phyloP scores from a whole-genome alignment of 2,797 vertebrate genomes.

The Lycodopsis pacificus region DNA sequence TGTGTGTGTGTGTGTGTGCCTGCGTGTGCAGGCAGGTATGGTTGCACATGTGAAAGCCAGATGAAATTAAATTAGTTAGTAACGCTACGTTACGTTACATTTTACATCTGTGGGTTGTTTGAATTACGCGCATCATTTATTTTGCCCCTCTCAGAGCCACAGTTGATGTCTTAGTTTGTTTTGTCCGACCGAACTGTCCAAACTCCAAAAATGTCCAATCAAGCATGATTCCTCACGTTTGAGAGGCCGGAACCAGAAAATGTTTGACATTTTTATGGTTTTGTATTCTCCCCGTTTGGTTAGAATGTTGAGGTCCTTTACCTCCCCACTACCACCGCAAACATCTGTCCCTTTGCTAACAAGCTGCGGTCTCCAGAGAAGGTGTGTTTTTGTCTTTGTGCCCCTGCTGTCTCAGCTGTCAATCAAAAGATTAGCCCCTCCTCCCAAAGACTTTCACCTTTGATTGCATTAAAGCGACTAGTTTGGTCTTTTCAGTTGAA shows the following conservation, averaged over 20 bases:
- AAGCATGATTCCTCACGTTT: neutral
- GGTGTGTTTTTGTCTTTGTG: constrained; percentile 29
- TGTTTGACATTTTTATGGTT: too few relatives aligned
- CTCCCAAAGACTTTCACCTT: neutral
- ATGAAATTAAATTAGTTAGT: neutral
- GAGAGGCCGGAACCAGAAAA: neutral
- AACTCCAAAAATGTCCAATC: neutral
- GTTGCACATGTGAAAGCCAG: neutral
- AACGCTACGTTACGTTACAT: neutral
- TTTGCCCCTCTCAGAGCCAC: neutral
- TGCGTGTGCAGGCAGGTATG: neutral
- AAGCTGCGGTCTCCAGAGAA: constrained; percentile 21
- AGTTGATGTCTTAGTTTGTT: neutral
- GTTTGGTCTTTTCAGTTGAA: constrained; percentile 1
- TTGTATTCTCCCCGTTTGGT: too few relatives aligned
- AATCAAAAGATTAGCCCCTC: constrained; percentile 9
- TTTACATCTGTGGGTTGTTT: neutral
- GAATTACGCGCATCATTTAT: neutral
- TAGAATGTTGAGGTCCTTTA: neutral
- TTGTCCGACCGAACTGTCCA: neutral
- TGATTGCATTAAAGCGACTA: neutral
- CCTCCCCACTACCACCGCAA: neutral
- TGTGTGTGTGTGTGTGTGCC: neutral
- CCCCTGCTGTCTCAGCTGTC: constrained; percentile 35
- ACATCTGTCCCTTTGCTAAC: constrained; percentile 23